These are phyloP conservation scores for Hymenochirus boettgeri DNA, from an alignment of 2,113 vertebrate genomes.

Conservation along the genomic window DNA sequence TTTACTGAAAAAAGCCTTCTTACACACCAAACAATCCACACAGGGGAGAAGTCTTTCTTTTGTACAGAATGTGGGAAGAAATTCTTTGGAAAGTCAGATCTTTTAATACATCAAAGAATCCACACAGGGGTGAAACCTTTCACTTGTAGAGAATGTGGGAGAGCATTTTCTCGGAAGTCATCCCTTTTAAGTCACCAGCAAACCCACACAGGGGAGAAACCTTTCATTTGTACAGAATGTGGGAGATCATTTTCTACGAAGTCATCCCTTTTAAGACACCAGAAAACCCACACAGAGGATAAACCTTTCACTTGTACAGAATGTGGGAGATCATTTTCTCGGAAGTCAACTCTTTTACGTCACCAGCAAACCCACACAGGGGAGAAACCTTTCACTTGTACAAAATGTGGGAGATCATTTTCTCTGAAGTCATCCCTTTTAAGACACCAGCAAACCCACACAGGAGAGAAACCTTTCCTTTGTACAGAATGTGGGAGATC, in stretches of 20 bases:
- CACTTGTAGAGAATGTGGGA: neutral
- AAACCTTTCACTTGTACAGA: conserved; percentile 13
- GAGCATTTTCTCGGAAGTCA: neutral
- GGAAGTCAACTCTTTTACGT: conserved; percentile 37
- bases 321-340: conserved; percentile 26
- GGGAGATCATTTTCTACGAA: conserved; percentile 6
- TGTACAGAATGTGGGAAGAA: too few relatives aligned
- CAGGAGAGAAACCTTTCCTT: conserved; percentile 30
- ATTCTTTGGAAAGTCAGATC: too few relatives aligned
- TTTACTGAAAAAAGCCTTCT: too few relatives aligned
- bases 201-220: neutral
- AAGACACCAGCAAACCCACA: conserved; percentile 28
- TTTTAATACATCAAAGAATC: conserved; percentile 1
- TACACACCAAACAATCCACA: too few relatives aligned
- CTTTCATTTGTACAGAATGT: neutral
- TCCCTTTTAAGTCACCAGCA: neutral
- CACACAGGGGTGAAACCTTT: neutral
- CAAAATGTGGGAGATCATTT: conserved; percentile 47
- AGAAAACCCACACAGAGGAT: conserved; percentile 24
- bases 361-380: conserved; percentile 49
- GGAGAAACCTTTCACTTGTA: conserved; percentile 48
- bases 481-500: conserved; percentile 38
- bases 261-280: conserved; percentile 8
- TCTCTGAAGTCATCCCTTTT: conserved; percentile 29
- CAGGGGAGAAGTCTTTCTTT: too few relatives aligned